These are phyloP conservation scores for Styela clava DNA, from an alignment of 23 tunicate species.

Conservation along the genomic window DNA sequence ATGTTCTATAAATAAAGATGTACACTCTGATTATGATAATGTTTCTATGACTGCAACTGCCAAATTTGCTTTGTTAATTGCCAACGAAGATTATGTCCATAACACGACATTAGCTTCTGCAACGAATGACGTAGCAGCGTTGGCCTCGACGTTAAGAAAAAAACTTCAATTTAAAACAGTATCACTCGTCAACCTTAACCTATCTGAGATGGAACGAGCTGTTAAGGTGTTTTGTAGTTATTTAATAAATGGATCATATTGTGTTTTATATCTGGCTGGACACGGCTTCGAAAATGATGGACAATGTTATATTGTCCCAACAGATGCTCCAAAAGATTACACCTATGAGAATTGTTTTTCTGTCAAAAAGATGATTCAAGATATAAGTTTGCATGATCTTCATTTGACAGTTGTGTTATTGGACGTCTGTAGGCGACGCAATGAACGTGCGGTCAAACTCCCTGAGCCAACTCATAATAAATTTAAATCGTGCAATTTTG, in stretches of 20 bases:
- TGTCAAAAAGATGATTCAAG: constrained; percentile 34
- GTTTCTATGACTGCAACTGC: constrained; percentile 37
- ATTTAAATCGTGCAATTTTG: constrained; percentile 10
- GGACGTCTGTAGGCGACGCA: constrained; percentile 62
- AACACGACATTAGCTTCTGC: constrained; percentile 50
- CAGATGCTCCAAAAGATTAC: constrained; percentile 55
- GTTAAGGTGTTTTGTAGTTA: constrained; percentile 36
- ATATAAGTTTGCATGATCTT: constrained; percentile 40
- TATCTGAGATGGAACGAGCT: constrained; percentile 45
- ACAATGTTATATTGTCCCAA: constrained; percentile 60
- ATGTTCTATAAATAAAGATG: not conserved
- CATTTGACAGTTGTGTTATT: constrained; percentile 47
- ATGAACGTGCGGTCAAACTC: not conserved
- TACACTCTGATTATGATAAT: not conserved
- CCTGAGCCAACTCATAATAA: not conserved
- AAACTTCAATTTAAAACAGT: constrained; percentile 63
- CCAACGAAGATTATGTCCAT: constrained; percentile 48
- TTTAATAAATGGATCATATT: constrained; percentile 53
- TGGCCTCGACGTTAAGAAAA: constrained; percentile 43
- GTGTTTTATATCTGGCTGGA: constrained; percentile 83
- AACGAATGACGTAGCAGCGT: constrained; percentile 32
- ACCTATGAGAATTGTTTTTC: constrained; percentile 37
- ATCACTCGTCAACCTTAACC: constrained; percentile 49
- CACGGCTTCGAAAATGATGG: constrained; percentile 87
- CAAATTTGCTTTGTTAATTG: constrained; percentile 69